Conservation (phyloP, 64 coral and sea anemone genomes). For the Dendronephthya gigantea region DNA sequence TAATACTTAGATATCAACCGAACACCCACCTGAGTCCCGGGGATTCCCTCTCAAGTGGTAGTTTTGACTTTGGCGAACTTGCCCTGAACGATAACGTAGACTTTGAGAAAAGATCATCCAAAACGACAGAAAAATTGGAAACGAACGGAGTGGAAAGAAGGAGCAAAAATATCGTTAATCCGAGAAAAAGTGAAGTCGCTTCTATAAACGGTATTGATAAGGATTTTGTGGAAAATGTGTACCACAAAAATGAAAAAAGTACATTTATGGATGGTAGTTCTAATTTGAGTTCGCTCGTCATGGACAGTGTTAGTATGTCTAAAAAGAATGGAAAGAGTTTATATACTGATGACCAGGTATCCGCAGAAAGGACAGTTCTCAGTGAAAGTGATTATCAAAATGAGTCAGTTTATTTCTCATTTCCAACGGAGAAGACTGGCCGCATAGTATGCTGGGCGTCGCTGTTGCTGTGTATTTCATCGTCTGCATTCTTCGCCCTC, state of each 20-base stretch:
- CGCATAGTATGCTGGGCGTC: conserved; percentile 60
- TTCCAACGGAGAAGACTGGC: conserved; percentile 53
- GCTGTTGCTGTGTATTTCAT: conserved; percentile 57
- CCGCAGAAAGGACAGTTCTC: background rate
- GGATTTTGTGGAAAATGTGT: background rate
- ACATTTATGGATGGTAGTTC: background rate
- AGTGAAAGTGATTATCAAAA: background rate
- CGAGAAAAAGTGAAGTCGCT: background rate
- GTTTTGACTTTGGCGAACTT: conserved; percentile 34
- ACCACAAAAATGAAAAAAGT: background rate
- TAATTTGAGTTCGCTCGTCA: too few species aligned
- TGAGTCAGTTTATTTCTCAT: background rate
- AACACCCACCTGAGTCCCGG: conserved; percentile 3
- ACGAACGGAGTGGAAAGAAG: background rate
- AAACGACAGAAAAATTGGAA: background rate
- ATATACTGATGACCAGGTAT: background rate
- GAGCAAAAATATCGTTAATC: background rate
- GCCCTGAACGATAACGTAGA: background rate
- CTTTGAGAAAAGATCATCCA: background rate
- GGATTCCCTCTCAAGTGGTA: background rate
- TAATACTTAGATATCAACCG: conserved; percentile 82
- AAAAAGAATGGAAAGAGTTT: background rate
- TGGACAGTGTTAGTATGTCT: background rate
- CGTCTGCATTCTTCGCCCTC: conserved; percentile 54
- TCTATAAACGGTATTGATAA: background rate